A percentile compares a stretch with the other conserved stretches of the same genome.
phyloP scores from a whole-genome alignment of 2,888 invertebrate genomes.

The Lepidocyrtinus sp. region DNA sequence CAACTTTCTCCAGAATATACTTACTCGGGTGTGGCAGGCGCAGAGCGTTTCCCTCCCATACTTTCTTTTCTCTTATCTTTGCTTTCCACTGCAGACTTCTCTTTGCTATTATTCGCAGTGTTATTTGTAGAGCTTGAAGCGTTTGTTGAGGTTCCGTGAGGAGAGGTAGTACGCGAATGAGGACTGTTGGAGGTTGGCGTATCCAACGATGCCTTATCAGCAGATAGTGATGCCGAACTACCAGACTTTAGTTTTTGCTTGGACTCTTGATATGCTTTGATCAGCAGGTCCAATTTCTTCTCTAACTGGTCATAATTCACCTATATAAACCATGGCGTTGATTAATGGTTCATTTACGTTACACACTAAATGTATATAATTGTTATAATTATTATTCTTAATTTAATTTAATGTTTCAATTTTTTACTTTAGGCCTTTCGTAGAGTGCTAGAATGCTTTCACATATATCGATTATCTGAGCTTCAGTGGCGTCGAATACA shows the following conservation, averaged over 20 bases:
- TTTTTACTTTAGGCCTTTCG: constrained; percentile 81
- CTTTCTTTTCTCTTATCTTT: no score
- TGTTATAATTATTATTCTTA: no score
- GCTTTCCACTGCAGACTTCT: constrained; percentile 26
- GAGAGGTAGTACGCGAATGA: constrained; percentile 61
- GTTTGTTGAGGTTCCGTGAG: constrained; percentile 44
- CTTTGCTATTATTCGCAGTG: constrained; percentile 44
- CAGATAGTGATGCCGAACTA: constrained; percentile 31
- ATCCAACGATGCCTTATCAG: constrained; percentile 46
- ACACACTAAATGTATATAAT: no score
- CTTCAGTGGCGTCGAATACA: constrained; percentile 87
- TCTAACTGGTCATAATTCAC: constrained; percentile 83
- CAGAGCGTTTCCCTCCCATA: constrained; percentile 54
- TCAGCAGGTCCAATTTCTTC: constrained; percentile 81
- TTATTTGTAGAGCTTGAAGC: constrained; percentile 32
- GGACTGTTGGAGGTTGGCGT: constrained; percentile 59
- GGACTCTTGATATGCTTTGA: constrained; percentile 81
- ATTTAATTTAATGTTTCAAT: no score
- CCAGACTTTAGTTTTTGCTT: constrained; percentile 76
- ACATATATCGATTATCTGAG: constrained; percentile 88
- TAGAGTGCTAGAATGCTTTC: constrained; percentile 87
- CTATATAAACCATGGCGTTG: constrained; percentile 73
- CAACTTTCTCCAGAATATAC: no score
- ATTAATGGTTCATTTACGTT: not conserved
- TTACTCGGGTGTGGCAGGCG: constrained; percentile 63